Evolutionary conservation across 2,888 invertebrate species (phyloP).

Genomic region (Brenthis daphne): DNA sequence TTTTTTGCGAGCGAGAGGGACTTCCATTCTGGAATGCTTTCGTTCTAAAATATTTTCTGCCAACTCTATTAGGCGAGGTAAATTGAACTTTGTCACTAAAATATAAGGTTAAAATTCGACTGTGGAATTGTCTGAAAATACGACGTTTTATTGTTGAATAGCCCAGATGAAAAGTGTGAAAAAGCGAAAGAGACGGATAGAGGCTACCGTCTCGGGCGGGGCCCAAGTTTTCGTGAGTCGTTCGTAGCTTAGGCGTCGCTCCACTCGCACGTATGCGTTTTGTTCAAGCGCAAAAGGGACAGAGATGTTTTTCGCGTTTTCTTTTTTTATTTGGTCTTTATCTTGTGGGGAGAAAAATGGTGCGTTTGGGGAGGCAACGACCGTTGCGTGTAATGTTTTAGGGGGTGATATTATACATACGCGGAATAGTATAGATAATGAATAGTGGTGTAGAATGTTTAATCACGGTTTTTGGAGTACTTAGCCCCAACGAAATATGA

Average conservation of each 20-base stretch:
- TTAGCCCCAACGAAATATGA: constrained; percentile 67
- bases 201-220: constrained; percentile 79
- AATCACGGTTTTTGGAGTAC: constrained; percentile 77
- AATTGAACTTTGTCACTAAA: constrained; percentile 14
- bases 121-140: constrained; percentile 31
- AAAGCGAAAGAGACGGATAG: constrained; percentile 82
- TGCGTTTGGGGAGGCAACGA: constrained; percentile 66
- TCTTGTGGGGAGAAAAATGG: constrained; percentile 78
- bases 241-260: constrained; percentile 76
- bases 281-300: constrained; percentile 59
- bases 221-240: constrained; percentile 82
- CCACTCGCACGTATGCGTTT: constrained; percentile 59
- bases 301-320: constrained; percentile 78
- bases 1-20: constrained; percentile 82
- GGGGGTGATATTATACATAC: constrained; percentile 58
- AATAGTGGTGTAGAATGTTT: constrained; percentile 78
- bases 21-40: constrained; percentile 75
- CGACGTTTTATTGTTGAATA: constrained; percentile 44
- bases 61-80: constrained; percentile 39
- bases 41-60: constrained; percentile 80
- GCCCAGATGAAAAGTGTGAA: constrained; percentile 77
- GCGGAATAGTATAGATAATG: constrained; percentile 68
- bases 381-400: constrained; percentile 77
- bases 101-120: constrained; percentile 43
- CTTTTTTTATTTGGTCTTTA: constrained; percentile 82